A percentile compares a stretch with the other conserved stretches of the same genome.
Evolutionary conservation across 2,888 invertebrate genomes (phyloP).

Genomic region (Diplazon laetatorius): DNA sequence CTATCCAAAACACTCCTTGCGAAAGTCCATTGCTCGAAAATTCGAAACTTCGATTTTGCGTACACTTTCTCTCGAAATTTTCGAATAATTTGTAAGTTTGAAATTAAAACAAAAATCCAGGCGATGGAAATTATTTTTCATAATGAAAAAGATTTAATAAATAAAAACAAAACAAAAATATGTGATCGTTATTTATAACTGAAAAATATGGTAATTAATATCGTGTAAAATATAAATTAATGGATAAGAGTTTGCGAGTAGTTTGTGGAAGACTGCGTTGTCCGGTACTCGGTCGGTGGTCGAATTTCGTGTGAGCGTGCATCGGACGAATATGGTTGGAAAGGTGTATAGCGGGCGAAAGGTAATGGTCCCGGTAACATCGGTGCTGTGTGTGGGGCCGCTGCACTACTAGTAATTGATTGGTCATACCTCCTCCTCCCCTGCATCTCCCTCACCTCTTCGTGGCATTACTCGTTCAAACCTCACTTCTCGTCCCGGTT

Average conservation of each 20-base stretch:
- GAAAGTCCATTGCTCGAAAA: too few species aligned
- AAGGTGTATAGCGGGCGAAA: constrained; percentile 78
- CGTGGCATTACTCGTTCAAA: constrained; percentile 80
- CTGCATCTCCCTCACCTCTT: too few species aligned
- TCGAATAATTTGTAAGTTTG: too few species aligned
- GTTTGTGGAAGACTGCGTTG: constrained; percentile 2
- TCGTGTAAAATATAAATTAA: constrained; percentile 57
- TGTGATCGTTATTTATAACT: constrained; percentile 27
- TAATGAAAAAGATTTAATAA: too few species aligned
- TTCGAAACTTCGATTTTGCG: too few species aligned
- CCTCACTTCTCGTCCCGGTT: constrained; percentile 68
- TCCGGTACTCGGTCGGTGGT: constrained; percentile 64
- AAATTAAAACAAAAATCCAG: background rate
- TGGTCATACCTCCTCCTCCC: constrained; percentile 81
- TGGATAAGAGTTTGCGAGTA: constrained; percentile 30
- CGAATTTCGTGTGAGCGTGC: constrained; percentile 76
- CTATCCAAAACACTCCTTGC: too few species aligned
- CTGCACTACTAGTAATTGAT: constrained; percentile 83
- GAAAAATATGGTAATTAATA: constrained; percentile 11
- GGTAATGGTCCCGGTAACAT: constrained; percentile 81
- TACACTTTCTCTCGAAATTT: too few species aligned
- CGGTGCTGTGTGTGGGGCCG: constrained; percentile 74
- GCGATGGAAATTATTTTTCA: background rate
- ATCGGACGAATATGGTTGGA: constrained; percentile 71
- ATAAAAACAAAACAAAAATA: constrained; percentile 2